Base-by-base conservation (phyloP, 2,888 invertebrate species). In the Yponomeuta evonymella region DNA sequence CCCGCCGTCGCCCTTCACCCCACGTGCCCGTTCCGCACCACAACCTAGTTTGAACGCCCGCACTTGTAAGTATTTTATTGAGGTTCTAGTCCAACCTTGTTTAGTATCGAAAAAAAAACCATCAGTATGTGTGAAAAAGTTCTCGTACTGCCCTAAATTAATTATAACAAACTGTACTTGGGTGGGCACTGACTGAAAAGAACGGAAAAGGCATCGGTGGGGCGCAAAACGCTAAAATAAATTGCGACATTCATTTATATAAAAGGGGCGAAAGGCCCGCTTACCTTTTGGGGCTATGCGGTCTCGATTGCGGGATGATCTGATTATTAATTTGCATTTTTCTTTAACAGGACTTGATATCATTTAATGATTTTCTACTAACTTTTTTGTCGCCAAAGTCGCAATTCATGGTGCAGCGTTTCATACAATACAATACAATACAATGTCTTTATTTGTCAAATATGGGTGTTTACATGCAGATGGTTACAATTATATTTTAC, bases 151-250 rank as follows among this genome's bases (percentile, higher is more conserved):
- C 15, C 15, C 51, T 15, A 12, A 65, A 65, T 65, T 8, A 65
- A 65, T 65, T 65, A 65, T 65, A 65, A 65, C 30, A 65, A 58
- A 58, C 15, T 58, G 15, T 65, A 29, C n/a, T 65, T 65, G 43
- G 43, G 43, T 43, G 43, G 43, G 43, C 43, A 33, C 65, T 30
- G 29, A 10, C 11, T 30, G 65, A 9, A 64, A 64, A 65, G 69
- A 65, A 68, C 12, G 36, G 68, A 63, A 65, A 65, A 71, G 66
- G 33, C 48, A 33, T 65, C 36, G 70, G 66, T 51, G 69, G 64
- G 68, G 71, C 65, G 70, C 70, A 70, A 71, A 70, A 71, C 72
- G 73, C 71, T 75, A 70, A 73, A 74, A 72, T 73, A 73, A 74
- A 75, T 74, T 72, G 71, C 69, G 63, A 70, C 67, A 9, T 67